These are phyloP conservation scores for Protonemura montana DNA, from an alignment of 2,888 invertebrate species.

Conservation along the genomic window DNA sequence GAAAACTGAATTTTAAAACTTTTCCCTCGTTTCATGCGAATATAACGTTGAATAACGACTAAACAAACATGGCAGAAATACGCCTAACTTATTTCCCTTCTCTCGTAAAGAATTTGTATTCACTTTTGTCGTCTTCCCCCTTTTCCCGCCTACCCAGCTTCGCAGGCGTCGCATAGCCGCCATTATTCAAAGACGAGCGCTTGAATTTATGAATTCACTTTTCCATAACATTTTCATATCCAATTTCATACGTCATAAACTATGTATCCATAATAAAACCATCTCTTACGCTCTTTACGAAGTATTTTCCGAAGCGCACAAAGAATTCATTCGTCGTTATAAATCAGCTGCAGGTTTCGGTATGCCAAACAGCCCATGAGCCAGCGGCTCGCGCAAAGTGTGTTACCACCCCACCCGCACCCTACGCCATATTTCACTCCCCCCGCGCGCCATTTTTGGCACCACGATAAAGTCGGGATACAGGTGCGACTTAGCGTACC, in stretches of 20 bases:
- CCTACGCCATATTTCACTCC: slow-evolving; percentile 28
- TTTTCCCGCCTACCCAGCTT: not conserved
- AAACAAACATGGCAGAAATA: slow-evolving; percentile 37
- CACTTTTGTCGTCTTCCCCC: slow-evolving; percentile 18
- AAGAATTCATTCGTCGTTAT: slow-evolving; percentile 34
- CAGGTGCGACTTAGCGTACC: slow-evolving; percentile 36
- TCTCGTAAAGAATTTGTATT: slow-evolving; percentile 35
- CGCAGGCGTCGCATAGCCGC: not conserved
- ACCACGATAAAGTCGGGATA: slow-evolving; percentile 24
- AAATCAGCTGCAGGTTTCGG: slow-evolving; percentile 14
- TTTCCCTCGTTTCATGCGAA: slow-evolving; percentile 40
- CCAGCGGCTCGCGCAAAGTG: slow-evolving; percentile 1
- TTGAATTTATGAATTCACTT: slow-evolving; percentile 45
- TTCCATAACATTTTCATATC: slow-evolving; percentile 41
- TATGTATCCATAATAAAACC: slow-evolving; percentile 40
- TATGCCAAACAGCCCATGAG: not conserved
- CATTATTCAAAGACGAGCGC: slow-evolving; percentile 41
- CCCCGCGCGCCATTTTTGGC: slow-evolving; percentile 10
- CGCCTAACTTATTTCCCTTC: slow-evolving; percentile 31
- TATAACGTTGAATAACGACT: slow-evolving; percentile 35
- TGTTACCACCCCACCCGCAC: not conserved
- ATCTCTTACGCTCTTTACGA: slow-evolving; percentile 23
- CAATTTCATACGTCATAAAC: slow-evolving; percentile 40
- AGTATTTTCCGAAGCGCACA: slow-evolving; percentile 8
- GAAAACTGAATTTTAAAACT: slow-evolving; percentile 47